Percentiles rank a stretch among this genome's conserved stretches.
Conservation (phyloP, 2,797 vertebrate species). For the Oophaga sylvatica region DNA sequence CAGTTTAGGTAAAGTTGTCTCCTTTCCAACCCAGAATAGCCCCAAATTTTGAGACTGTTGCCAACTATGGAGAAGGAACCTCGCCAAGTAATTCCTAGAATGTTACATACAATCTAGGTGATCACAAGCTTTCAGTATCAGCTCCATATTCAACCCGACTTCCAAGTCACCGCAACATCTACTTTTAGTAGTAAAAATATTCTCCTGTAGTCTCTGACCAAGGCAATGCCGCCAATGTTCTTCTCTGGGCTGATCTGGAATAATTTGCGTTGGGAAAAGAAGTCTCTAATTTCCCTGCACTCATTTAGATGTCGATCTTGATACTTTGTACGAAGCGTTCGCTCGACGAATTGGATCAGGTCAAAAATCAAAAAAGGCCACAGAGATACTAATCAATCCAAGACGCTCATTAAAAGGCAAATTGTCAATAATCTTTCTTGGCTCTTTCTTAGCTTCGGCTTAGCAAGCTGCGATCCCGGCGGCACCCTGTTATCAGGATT, state of each 20-base stretch:
- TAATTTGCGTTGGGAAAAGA: too few relatives aligned
- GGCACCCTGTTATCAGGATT: conserved; percentile 74
- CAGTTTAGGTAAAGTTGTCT: too few relatives aligned
- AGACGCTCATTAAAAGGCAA: conserved; percentile 82
- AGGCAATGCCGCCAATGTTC: neutral
- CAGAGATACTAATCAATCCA: conserved; percentile 78
- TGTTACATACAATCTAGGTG: too few relatives aligned
- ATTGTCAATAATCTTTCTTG: conserved; percentile 82
- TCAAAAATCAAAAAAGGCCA: conserved; percentile 70
- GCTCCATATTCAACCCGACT: neutral
- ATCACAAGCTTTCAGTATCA: neutral
- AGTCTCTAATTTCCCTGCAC: conserved; percentile 35
- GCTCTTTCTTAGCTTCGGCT: conserved; percentile 79
- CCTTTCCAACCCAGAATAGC: too few relatives aligned
- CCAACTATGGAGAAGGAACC: too few relatives aligned
- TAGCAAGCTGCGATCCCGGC: conserved; percentile 76
- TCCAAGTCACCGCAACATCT: neutral
- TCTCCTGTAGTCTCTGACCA: neutral
- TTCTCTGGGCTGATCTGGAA: neutral
- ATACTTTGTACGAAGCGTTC: conserved; percentile 69
- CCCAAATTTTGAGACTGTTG: too few relatives aligned
- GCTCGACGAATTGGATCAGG: conserved; percentile 71
- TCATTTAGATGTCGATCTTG: conserved; percentile 69
- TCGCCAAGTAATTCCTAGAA: too few relatives aligned
- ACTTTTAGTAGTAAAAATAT: too few relatives aligned